Percentiles rank a stretch among this genome's conserved stretches.
Evolutionary conservation across 2,113 vertebrate species (phyloP).

Genomic region (Dipodomys merriami): DNA sequence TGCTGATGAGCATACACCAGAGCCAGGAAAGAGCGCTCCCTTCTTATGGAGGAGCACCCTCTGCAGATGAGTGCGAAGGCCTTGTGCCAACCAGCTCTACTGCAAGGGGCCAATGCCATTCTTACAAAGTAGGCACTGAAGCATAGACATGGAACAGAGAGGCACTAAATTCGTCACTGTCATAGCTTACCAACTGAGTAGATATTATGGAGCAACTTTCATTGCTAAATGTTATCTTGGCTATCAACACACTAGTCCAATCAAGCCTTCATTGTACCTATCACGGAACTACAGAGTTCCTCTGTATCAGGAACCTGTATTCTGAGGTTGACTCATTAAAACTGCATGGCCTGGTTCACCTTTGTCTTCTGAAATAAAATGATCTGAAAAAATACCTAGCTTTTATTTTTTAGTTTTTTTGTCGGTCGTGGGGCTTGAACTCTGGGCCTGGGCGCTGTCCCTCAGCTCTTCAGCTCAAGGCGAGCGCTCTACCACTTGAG

Average conservation of each 20-base stretch:
- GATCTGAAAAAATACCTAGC: not conserved
- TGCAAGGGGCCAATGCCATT: not conserved
- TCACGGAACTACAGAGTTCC: not conserved
- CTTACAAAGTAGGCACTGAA: not conserved
- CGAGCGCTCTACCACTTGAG: too few species aligned
- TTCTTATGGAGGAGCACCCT: not conserved
- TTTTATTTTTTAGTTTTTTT: too few species aligned
- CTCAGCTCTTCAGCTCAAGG: too few species aligned
- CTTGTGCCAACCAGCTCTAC: fast-evolving
- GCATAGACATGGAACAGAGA: not conserved
- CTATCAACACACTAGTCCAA: not conserved
- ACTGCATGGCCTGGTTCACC: not conserved
- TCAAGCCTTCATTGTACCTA: not conserved
- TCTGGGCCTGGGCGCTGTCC: too few species aligned
- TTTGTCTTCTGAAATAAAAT: not conserved
- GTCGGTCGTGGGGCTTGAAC: too few species aligned
- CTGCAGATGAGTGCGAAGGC: not conserved
- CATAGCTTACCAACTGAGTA: too few species aligned
- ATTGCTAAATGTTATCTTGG: too few species aligned
- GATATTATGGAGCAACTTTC: not conserved
- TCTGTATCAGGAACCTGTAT: not conserved
- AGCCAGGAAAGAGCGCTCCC: not conserved
- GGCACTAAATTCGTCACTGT: not conserved
- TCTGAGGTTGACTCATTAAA: not conserved
- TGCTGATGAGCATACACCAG: not conserved